Conservation (phyloP, 2,797 vertebrate species). For the Ctenopoma multispine region DNA sequence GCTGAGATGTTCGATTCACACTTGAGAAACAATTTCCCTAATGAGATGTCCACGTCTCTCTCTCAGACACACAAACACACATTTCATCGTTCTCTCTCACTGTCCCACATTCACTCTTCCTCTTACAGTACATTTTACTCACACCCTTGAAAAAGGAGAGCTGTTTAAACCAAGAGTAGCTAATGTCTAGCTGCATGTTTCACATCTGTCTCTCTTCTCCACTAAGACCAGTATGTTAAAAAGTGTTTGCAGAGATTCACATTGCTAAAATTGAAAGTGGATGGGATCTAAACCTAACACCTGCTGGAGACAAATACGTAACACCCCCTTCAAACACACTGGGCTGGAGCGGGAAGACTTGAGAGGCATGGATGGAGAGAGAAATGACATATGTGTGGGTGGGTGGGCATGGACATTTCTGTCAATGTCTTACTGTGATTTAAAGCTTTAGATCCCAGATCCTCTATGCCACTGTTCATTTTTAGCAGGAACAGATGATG, state of each 20-base stretch:
- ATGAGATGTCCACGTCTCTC: conserved; percentile 61
- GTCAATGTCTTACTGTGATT: conserved; percentile 64
- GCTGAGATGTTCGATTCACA: conserved; percentile 69
- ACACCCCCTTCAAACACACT: conserved; percentile 69
- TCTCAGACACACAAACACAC: conserved; percentile 9
- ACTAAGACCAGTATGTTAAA: conserved; percentile 18
- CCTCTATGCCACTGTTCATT: conserved; percentile 8
- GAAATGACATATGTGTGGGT: conserved; percentile 48
- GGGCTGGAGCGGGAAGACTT: conserved; percentile 38
- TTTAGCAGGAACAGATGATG: conserved; percentile 14
- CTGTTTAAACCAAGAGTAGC: conserved; percentile 53
- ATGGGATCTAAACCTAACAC: conserved; percentile 68
- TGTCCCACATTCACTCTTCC: conserved; percentile 16
- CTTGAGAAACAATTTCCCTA: conserved; percentile 76
- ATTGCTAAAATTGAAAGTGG: conserved; percentile 53
- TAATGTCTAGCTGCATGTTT: conserved; percentile 19
- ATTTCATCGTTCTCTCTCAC: conserved; percentile 1
- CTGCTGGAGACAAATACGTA: conserved; percentile 52
- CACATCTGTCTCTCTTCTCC: conserved; percentile 12
- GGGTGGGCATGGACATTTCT: conserved; percentile 53
- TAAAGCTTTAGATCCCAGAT: conserved; percentile 45
- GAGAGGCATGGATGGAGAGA: conserved; percentile 37
- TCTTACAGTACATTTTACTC: conserved; percentile 22
- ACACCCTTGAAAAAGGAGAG: conserved; percentile 5
- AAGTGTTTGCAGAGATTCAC: conserved; percentile 33